phyloP scores from a whole-genome alignment of 2,888 invertebrate genomes.

The Daptonema setosum region DNA sequence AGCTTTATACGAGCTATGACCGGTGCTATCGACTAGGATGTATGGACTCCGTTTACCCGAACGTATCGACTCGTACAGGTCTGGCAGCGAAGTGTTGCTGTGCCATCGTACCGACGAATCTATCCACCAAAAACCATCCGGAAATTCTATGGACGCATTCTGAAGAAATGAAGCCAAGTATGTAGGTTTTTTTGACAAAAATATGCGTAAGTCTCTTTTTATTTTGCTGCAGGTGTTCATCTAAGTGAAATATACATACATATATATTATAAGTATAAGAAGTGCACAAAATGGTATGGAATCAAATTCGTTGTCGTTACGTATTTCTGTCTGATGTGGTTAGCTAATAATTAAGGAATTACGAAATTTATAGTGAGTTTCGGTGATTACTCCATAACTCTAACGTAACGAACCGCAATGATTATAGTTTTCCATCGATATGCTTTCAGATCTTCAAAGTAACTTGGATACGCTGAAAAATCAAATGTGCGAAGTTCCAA shows the following conservation, averaged over 20 bases:
- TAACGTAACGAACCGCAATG: slow-evolving; percentile 3
- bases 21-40: slow-evolving; percentile 1
- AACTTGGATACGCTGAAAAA: slow-evolving; percentile 3
- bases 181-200: not conserved
- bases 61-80: not conserved
- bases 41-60: not conserved
- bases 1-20: slow-evolving; percentile 2
- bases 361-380: too few species aligned
- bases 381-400: too few species aligned
- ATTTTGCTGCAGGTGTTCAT: slow-evolving; percentile 14
- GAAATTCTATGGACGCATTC: not conserved
- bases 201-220: slow-evolving; percentile 18
- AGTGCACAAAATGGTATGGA: too few species aligned
- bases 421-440: slow-evolving; percentile 5
- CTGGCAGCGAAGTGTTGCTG: not conserved
- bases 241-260: slow-evolving; percentile 11
- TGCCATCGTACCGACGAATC: not conserved
- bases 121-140: not conserved
- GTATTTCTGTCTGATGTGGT: too few species aligned
- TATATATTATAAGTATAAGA: too few species aligned
- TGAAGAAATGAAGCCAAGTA: not conserved
- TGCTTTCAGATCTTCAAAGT: not conserved
- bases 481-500: not conserved
- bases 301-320: too few species aligned
- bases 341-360: too few species aligned